Base-by-base conservation (phyloP, 2,888 invertebrate species). In the Pseudoips prasinana region DNA sequence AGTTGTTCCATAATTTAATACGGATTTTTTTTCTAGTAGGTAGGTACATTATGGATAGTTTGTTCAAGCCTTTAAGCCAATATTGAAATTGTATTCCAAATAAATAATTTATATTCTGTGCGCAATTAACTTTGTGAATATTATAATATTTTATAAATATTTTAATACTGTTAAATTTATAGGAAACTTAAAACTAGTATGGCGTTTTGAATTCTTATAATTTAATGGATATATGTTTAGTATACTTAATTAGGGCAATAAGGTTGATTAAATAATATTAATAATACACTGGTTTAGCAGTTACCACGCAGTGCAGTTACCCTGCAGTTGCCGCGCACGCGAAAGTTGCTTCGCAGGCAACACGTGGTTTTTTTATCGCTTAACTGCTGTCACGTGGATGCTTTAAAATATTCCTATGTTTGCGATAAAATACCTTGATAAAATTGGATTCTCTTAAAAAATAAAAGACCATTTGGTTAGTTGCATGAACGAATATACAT, bases 111-210 rank as follows among this genome's bases (percentile, higher is more conserved):
- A n/a, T 14, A 25, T 32, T 53, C 39, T 58, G 58, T 63, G 63
- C 62, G 62, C 49, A 48, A 58, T 46, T 62, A 63, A 63, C 60
- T 56, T 42, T 33, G 61, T 65, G 64, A 46, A 39, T 47, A 30
- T 28, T 25, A n/a, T 18, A 14, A 28, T 25, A 7, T 8, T 19
- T 26, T 30, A 33, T 34, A 14, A 27, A 27, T 37, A 20, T 31
- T 10, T 22, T 46, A 54, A 54, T 54, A 54, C 54, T 54, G 56
- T 31, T 42, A 34, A 6, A 19, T 34, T 22, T 22, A 29, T 39
- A 31, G 29, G 32, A 39, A 41, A 53, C 25, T 47, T 50, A 37
- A 34, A 22, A 18, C 33, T 54, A 48, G 7, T 30, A 46, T 55
- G 43, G 35, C 51, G 7, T 40, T n/a, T 25, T 19, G 14, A 14